Base-by-base conservation (phyloP, 2,797 vertebrate species). In the Pteropus rufus region DNA sequence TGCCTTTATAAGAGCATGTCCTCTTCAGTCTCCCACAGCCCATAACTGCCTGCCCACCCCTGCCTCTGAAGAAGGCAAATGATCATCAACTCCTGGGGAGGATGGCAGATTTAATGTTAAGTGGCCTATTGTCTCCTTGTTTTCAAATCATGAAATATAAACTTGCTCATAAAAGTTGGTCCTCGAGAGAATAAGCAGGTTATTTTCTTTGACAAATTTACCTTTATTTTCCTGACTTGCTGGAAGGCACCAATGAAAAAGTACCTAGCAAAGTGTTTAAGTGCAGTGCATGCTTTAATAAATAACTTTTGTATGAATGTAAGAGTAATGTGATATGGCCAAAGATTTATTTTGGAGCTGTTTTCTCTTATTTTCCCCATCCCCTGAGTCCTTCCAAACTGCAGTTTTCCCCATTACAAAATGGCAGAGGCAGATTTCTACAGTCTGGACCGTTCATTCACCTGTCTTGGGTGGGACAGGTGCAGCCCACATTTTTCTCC, bases 381-480 rank as follows among this genome's bases (percentile, higher is more conserved):
- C n/a, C 16, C 10, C 56, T 5, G 34, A 62, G 67, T 24, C 56
- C 8, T 80, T 92, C 70, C 23, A 80, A n/a, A 88, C 31, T 76
- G 52, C 11, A 24, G 16, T 65, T 92, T 75, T 46, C 29, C 29
- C 18, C 3, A 26, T 52, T 5, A 15, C n/a, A 36, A 84, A 76
- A 60, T 24, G 75, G 60, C 11, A 2, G 34, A 90, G 46, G 58
- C 7, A 10, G 9, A 10, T 77, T 86, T 39, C 70, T 6, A 8
- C 0, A 56, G 95, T 84, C 95, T 83, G 65, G 85, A 46, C 89
- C 70, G 89, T 84, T 94, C 94, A 79, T 96, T 98, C 98, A 98
- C 97, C 98, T 98, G 98, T 69, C 89, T 77, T 11, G 81, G 83
- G 58, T 64, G 34, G 67, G 96, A 96, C 98, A 98, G 98, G 98